Evolutionary conservation across 2,888 invertebrate genomes (phyloP), one percentile per base, ranked within the genome.

Genomic region (Nemotelus pantherinus): DNA sequence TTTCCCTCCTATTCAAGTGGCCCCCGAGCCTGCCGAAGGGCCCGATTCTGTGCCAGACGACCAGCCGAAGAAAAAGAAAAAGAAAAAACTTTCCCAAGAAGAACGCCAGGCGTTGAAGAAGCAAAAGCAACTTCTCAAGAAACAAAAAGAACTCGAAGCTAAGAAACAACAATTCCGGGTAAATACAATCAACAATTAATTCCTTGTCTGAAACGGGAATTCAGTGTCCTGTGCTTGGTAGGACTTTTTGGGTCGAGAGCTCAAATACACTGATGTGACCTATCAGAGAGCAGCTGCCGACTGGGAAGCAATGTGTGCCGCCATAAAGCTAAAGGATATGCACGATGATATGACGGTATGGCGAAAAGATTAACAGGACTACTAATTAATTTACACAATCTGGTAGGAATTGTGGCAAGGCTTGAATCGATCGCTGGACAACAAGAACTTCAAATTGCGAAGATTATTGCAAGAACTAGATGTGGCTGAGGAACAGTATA

Each of bases 361-460:
- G 7, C 6, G 39, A 57, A 25, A 44, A 3, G 57, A 72, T 57
- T 74, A 57, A 2, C 65, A 48, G 53, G 44, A 3, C 5, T 65
- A n/a, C 53, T 25, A 5, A 4, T 48, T 43, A 43, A 4, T 10
- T 25, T 4, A 41, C 10, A 3, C 9, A 63, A 9, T 10, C 7
- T 76, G n/a, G n/a, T 41, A 82, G 82, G 79, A 76, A 4, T 85
- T 85, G 84, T 82, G 82, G 0, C 77, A 81, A 1, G 81, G 82
- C 9, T 65, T 82, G 0, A 80, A 82, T 4, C 76, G 80, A 0
- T 77, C 82, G 2, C 71, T 86, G 0, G 78, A 82, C 4, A 80
- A 80, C 43, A 87, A 86, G 77, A 83, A 86, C 70, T 82, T 82
- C 76, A 84, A 82, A 74, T 81, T 87, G 2, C 50, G 81, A 2